These are phyloP conservation scores for Salpingus planirostris DNA, from an alignment of 2,888 invertebrate genomes.

Conservation along the genomic window DNA sequence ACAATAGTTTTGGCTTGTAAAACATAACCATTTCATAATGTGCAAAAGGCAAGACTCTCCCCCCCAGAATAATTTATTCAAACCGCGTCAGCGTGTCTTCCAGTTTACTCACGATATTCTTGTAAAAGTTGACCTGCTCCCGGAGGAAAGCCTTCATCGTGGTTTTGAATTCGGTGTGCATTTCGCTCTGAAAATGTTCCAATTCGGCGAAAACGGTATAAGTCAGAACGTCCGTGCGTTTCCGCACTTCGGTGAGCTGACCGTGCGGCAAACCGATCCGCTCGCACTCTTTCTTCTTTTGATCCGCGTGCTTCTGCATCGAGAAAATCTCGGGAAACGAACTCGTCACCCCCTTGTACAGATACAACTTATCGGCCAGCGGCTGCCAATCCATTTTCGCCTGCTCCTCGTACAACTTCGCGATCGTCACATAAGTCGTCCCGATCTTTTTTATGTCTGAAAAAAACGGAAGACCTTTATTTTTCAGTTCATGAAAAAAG, in stretches of 20 bases:
- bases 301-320: slow-evolving; percentile 82
- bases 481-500: background rate
- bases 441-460: slow-evolving; percentile 63
- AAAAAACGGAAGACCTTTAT: too few species aligned
- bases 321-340: slow-evolving; percentile 85
- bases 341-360: slow-evolving; percentile 88
- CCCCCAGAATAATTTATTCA: too few species aligned
- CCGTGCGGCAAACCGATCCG: slow-evolving; percentile 67
- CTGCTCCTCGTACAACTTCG: slow-evolving; percentile 82
- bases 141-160: slow-evolving; percentile 79
- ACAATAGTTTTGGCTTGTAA: slow-evolving; percentile 11
- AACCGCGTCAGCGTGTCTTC: slow-evolving; percentile 50
- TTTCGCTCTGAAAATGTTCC: slow-evolving; percentile 82
- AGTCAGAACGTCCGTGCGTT: slow-evolving; percentile 84
- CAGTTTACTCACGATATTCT: slow-evolving; percentile 67
- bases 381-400: slow-evolving; percentile 86
- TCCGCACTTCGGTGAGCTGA: slow-evolving; percentile 70
- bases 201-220: slow-evolving; percentile 92
- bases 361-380: slow-evolving; percentile 80
- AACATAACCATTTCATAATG: too few species aligned
- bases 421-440: slow-evolving; percentile 82
- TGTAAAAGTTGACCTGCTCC: slow-evolving; percentile 89
- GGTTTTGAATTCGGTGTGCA: slow-evolving; percentile 74
- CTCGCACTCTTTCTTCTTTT: slow-evolving; percentile 85
- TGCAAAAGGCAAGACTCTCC: slow-evolving; percentile 4